Evolutionary conservation across 2,888 invertebrate species (phyloP), one percentile per base, ranked within the genome.

Genomic region (Trichopria drosophilae): DNA sequence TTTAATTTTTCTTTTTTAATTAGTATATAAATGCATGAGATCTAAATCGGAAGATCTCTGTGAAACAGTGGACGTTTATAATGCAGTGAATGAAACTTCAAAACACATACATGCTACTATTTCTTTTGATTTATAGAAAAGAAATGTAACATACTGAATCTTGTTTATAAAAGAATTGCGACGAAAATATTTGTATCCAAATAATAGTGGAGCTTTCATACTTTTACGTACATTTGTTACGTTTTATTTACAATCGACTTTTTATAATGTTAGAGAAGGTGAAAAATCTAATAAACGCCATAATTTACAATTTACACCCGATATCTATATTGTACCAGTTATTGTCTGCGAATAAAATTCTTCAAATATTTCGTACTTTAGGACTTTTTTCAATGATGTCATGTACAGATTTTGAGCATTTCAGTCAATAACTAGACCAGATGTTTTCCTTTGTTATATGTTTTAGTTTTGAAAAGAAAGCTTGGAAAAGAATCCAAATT

Each of bases 321-420:
- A 40, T 37, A 53, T 34, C 44, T 53, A 46, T 51, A 53, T 43
- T 55, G 55, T 55, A 55, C 42, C 46, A 52, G 24, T 55, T 55
- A 55, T 37, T 52, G 55, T 55, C 52, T 43, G 46, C 49, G 50
- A 55, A 55, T 55, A 55, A 55, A 55, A 55, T 55, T 55, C 55
- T 55, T 55, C 49, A 55, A 39, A 55, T 55, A 55, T 52, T 55
- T 55, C 55, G 46, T 55, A 55, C 23, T 40, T 39, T 24, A 10
- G 18, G 49, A 32, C 32, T 48, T n/a, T 39, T 37, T 49, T n/a
- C n/a, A n/a, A n/a, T n/a, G n/a, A n/a, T n/a, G n/a, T n/a, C n/a
- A n/a, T n/a, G n/a, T n/a, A n/a, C n/a, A n/a, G n/a, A n/a, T n/a
- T n/a, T n/a, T n/a, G n/a, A n/a, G n/a, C n/a, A n/a, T n/a, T n/a